Evolutionary conservation across 2,888 invertebrate genomes (phyloP).

Genomic region (Aleiodes leptofemur): DNA sequence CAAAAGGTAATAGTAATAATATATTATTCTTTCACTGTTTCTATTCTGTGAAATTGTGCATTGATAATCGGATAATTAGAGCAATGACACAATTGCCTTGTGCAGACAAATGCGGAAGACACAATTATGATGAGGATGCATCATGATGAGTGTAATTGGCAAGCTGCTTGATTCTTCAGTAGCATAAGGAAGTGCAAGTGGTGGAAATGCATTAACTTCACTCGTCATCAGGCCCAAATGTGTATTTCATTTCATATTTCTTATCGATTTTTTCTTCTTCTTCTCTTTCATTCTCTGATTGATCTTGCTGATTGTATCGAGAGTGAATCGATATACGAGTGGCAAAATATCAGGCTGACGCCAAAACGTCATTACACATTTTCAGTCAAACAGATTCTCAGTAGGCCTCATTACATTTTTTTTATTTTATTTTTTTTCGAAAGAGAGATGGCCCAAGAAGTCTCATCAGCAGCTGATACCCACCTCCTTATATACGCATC

Average conservation of each 20-base stretch:
- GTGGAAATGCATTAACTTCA: slow-evolving; percentile 38
- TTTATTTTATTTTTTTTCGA: too few relatives aligned
- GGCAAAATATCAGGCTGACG: slow-evolving; percentile 30
- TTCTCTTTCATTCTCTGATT: slow-evolving; percentile 7
- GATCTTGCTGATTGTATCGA: slow-evolving; percentile 30
- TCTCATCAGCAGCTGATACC: slow-evolving; percentile 60
- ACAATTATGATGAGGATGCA: slow-evolving; percentile 52
- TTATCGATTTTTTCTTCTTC: background rate
- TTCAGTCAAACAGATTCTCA: slow-evolving; percentile 46
- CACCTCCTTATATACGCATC: slow-evolving; percentile 57
- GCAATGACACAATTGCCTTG: slow-evolving; percentile 19
- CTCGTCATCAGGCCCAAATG: slow-evolving; percentile 16
- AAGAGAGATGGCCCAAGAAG: background rate
- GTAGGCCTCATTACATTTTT: slow-evolving; percentile 31
- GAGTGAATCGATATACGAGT: background rate
- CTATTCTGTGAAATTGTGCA: too few relatives aligned
- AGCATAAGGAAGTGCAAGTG: slow-evolving; percentile 69
- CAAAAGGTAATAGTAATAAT: too few relatives aligned
- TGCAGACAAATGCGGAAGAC: too few relatives aligned
- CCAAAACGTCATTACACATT: slow-evolving; percentile 43
- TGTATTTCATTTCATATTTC: background rate
- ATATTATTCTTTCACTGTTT: too few relatives aligned
- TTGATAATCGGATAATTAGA: slow-evolving; percentile 32
- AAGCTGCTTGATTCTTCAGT: slow-evolving; percentile 66
- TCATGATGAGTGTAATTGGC: slow-evolving; percentile 71